Percentiles rank a stretch among this genome's conserved stretches.
Conservation (phyloP, 2,888 invertebrate species). For the Automeris io region DNA sequence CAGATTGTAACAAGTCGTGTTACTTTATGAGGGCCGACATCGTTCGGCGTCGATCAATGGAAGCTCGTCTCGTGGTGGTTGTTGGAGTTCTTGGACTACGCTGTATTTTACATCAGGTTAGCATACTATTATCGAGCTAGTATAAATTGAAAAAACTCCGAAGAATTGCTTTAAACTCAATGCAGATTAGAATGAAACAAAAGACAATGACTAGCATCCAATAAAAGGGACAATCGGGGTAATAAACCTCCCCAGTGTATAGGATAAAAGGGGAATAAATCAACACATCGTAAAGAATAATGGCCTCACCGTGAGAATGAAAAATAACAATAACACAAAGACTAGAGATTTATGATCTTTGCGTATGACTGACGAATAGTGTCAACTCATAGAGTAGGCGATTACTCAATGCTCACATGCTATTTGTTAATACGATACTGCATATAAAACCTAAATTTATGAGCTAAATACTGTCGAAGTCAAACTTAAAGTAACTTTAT, state of each 20-base stretch:
- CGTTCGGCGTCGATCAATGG: too few species aligned
- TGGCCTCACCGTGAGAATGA: constrained; percentile 28
- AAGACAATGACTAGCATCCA: background rate
- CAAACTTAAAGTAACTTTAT: too few species aligned
- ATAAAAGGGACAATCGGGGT: constrained; percentile 6
- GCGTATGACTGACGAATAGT: constrained; percentile 35
- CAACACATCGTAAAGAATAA: constrained; percentile 30
- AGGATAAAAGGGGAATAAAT: constrained; percentile 23
- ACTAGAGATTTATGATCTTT: constrained; percentile 52
- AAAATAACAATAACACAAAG: constrained; percentile 49
- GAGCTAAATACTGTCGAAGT: background rate
- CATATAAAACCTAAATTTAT: background rate
- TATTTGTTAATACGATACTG: too few species aligned
- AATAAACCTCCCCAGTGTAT: constrained; percentile 3
- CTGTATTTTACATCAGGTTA: too few species aligned
- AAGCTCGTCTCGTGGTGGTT: too few species aligned
- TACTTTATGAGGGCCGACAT: too few species aligned
- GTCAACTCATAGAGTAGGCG: constrained; percentile 2
- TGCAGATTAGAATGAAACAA: background rate
- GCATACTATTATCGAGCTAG: too few species aligned
- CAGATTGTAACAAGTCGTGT: too few species aligned
- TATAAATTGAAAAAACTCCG: too few species aligned
- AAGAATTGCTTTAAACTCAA: too few species aligned
- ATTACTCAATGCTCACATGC: constrained; percentile 8
- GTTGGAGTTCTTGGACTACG: too few species aligned